Evolutionary conservation across 2,797 vertebrate genomes (phyloP), one percentile per base, ranked within the genome.

Genomic region (Jordanella pulchra): DNA sequence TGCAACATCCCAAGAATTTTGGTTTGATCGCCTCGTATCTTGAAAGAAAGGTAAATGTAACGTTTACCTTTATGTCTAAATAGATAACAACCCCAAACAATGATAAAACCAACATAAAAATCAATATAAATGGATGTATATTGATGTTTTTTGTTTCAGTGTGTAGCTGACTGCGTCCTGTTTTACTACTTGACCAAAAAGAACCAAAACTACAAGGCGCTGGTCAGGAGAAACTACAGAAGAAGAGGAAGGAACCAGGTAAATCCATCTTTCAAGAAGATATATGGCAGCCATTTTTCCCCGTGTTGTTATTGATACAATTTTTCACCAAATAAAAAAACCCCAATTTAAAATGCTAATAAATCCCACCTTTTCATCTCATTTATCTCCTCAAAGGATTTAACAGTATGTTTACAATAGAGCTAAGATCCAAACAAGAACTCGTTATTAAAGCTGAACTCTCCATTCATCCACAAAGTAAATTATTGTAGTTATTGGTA

Each of bases 131-230:
- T 64, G 27, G 61, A 23, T 67, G 18, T 55, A 10, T 58, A 54
- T 63, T 39, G 23, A 13, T 7, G 0, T 4, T 72, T 48, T 68
- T 68, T 69, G 35, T 89, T 81, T 90, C 80, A 99, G 98, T 97
- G 96, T 86, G 97, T 99, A 73, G 95, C 98, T 0, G 98, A 99
- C 89, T 99, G 98, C 86, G 98, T 99, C 85, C 93, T 99, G 68
- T 99, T 97, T 93, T 99, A 99, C 89, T 99, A 99, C 92, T 94
- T 99, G 94, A 97, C 98, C 67, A 99, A 99, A 96, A 99, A 99
- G 94, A 99, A 98, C 93, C 96, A 99, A 90, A 98, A 99, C 89
- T 99, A 96, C 87, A 99, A 99, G 93, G 96, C 97, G 0, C 93
- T 99, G 53, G 97, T 99, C 80, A 95, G 97, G 85, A 95, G 97